Conservation (phyloP, 2,113 vertebrate species). For the Trochalopteron elliotii region DNA sequence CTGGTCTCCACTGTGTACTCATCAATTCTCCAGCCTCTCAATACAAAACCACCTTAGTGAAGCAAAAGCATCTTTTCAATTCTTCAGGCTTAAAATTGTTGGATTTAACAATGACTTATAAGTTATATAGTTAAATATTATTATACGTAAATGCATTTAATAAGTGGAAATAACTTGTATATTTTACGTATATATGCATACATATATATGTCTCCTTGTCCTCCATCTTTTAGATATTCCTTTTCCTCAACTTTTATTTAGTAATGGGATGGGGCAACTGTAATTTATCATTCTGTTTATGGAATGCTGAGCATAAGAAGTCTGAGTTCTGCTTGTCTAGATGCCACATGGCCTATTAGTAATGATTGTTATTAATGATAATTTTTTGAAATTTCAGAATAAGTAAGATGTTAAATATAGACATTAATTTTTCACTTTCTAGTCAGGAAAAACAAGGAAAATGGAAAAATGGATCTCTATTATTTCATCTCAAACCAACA, state of each 20-base stretch:
- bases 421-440: background rate
- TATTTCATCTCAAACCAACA: background rate
- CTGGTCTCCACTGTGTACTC: background rate
- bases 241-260: background rate
- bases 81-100: background rate
- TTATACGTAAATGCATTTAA: background rate
- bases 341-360: background rate
- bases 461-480: background rate
- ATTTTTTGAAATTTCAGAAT: background rate
- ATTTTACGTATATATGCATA: background rate
- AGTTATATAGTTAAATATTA: background rate
- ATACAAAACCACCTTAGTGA: background rate
- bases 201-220: fast-evolving
- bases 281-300: background rate
- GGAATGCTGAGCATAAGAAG: background rate
- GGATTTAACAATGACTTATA: background rate
- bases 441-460: background rate
- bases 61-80: background rate
- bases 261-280: background rate
- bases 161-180: background rate
- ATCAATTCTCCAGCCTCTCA: background rate
- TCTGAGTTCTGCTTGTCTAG: background rate
- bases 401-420: background rate
- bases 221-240: background rate
- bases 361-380: background rate